Base-by-base conservation (phyloP, 2,113 vertebrate species). In the Vanacampus margaritifer region DNA sequence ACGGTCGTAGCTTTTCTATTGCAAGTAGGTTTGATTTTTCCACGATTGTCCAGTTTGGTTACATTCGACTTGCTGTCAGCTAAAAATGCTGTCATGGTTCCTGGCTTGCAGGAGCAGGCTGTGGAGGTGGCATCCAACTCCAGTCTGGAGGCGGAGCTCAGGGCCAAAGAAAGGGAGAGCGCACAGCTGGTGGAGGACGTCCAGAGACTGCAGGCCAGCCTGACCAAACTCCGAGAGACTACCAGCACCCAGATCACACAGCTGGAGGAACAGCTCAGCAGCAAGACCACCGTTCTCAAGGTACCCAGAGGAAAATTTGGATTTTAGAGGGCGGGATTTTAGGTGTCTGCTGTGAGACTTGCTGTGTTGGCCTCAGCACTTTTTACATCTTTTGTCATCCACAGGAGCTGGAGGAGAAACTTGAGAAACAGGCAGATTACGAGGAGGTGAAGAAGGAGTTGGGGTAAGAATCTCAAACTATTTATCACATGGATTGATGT, bases 391-490 rank as follows among this genome's bases (percentile, higher is more conserved):
- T 74, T 71, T 76, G 50, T 86, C 41, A 75, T 89, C 80, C 84
- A 17, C 89, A 99, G 97, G 94, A 98, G 91, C 93, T 98, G 89
- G 96, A 98, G 93, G 95, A 97, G 89, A 98, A 99, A 80, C 89
- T 99, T 83, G 95, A 96, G 89, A 93, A 94, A 68, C 96, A 98
- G 91, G 92, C 93, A 43, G 96, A 99, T 89, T 98, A 99, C 84
- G 96, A 98, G 79, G 97, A 98, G 82, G 92, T 99, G 84, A 99
- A 98, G 91, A 98, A 98, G 86, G 97, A 99, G 85, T 84, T 99
- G 80, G 96, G 93, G 97, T 99, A 89, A 93, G 94, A 32, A 67
- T 61, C 6, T 57, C 24, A 13, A 43, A 62, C 23, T 14, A 65
- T 73, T 73, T 74, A 65, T 41, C 57, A 65, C 68, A 59, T 60